Conservation (phyloP, 2,888 invertebrate genomes). For the Ophion slaviceki region DNA sequence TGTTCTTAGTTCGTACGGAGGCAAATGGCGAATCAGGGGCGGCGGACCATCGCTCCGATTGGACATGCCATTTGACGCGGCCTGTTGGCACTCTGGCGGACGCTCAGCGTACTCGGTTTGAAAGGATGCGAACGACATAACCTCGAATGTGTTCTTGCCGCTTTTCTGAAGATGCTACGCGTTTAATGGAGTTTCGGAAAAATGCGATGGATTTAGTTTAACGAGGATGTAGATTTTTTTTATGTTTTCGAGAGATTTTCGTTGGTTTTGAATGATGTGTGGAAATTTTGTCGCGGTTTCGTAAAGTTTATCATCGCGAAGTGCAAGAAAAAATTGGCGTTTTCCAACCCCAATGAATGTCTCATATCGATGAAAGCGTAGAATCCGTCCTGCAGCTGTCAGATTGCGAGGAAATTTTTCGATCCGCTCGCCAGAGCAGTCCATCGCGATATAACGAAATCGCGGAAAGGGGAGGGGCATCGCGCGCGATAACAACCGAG, state of each 20-base stretch:
- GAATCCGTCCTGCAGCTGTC: not conserved
- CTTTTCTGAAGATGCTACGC: not conserved
- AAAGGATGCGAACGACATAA: constrained; percentile 18
- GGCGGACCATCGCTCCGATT: constrained; percentile 13
- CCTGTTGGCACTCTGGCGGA: constrained; percentile 13
- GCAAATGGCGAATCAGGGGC: constrained; percentile 12
- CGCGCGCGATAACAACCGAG: not conserved
- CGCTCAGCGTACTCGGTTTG: constrained; percentile 10
- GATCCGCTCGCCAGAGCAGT: not conserved
- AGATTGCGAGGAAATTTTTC: not conserved
- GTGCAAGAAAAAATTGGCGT: not conserved
- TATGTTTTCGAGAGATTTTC: not conserved
- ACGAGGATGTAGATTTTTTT: not conserved
- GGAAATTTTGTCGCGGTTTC: not conserved
- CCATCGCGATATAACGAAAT: not conserved
- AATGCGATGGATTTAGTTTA: not conserved
- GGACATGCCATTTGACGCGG: constrained; percentile 15
- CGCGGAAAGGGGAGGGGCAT: constrained; percentile 16
- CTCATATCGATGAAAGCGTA: not conserved
- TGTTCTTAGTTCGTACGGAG: not conserved
- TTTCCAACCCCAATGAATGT: not conserved
- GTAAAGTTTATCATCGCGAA: not conserved
- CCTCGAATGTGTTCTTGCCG: constrained; percentile 12
- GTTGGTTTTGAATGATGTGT: not conserved
- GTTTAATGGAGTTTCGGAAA: not conserved